A percentile compares a stretch with the other conserved stretches of the same genome.
Evolutionary conservation across 1,140 invertebrate species (phyloP).

Genomic region (Pinna nobilis): DNA sequence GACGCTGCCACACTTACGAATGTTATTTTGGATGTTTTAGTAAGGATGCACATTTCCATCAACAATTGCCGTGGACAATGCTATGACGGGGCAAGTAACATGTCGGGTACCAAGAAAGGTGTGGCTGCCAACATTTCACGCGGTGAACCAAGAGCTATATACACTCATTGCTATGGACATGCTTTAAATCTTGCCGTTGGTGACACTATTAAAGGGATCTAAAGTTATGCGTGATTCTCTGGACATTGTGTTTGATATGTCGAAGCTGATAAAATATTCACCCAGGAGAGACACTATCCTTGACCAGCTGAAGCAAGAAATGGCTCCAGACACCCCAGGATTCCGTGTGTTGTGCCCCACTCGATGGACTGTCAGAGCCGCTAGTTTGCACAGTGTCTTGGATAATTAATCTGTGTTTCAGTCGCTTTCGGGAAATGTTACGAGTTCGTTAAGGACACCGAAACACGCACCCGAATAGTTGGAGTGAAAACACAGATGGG

Average conservation of each 20-base stretch:
- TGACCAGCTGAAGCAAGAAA: too few species aligned
- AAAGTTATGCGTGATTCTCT: too few species aligned
- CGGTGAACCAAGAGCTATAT: background rate
- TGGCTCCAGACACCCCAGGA: too few species aligned
- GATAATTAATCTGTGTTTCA: background rate
- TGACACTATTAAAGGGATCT: too few species aligned
- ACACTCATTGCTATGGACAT: conserved; percentile 17
- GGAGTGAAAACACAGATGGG: background rate
- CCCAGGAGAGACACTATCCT: too few species aligned
- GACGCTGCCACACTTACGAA: conserved; percentile 11
- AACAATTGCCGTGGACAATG: conserved; percentile 32
- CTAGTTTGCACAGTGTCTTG: background rate
- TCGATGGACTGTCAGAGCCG: too few species aligned
- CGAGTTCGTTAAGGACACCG: background rate
- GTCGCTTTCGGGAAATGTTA: too few species aligned
- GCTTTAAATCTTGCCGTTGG: background rate
- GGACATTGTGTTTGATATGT: too few species aligned
- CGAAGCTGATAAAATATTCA: too few species aligned
- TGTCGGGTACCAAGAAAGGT: conserved; percentile 5
- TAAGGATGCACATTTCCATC: conserved; percentile 5
- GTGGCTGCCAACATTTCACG: conserved; percentile 2
- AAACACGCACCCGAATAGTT: background rate
- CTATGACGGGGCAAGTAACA: conserved; percentile 29
- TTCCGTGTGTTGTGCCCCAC: background rate
- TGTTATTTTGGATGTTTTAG: conserved; percentile 14